phyloP scores from a whole-genome alignment of 92 coral and sea anemone genomes.

The Muricea muricata region DNA sequence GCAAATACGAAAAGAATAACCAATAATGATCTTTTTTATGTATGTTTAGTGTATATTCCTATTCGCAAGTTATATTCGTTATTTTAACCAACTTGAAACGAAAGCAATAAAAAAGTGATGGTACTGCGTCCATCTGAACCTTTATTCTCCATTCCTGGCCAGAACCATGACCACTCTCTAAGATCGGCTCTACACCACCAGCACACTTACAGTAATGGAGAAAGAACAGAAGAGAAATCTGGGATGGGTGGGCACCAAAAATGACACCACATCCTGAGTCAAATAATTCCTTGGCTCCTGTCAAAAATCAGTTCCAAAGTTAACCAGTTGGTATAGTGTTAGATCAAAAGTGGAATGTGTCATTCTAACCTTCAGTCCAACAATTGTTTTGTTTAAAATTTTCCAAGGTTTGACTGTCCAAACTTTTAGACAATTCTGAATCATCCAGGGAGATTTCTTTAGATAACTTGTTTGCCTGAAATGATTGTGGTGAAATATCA shows the following conservation, averaged over 20 bases:
- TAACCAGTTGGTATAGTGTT: background rate
- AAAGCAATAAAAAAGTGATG: too few species aligned
- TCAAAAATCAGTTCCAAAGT: background rate
- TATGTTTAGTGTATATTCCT: too few species aligned
- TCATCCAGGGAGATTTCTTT: conserved; percentile 76
- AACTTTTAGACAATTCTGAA: conserved; percentile 70
- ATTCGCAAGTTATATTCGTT: too few species aligned
- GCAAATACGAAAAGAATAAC: too few species aligned
- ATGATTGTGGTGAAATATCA: background rate
- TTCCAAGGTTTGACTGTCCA: conserved; percentile 95
- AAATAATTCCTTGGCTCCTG: conserved; percentile 75
- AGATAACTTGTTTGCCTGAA: conserved; percentile 72
- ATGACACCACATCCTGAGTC: conserved; percentile 79
- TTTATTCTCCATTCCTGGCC: conserved; percentile 94
- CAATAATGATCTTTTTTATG: too few species aligned
- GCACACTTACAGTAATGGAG: conserved; percentile 80
- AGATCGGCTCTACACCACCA: conserved; percentile 77
- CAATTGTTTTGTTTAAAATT: conserved; percentile 79
- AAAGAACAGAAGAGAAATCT: conserved; percentile 86
- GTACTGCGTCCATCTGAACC: conserved; percentile 23
- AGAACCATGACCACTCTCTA: conserved; percentile 80
- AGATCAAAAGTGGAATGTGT: background rate
- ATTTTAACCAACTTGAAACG: too few species aligned
- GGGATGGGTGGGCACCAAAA: conserved; percentile 89
- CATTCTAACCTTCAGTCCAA: conserved; percentile 76